A percentile compares a stretch with the other conserved stretches of the same genome.
These are phyloP conservation scores for Gobius niger DNA, from an alignment of 2,113 vertebrate genomes.

Conservation along the genomic window DNA sequence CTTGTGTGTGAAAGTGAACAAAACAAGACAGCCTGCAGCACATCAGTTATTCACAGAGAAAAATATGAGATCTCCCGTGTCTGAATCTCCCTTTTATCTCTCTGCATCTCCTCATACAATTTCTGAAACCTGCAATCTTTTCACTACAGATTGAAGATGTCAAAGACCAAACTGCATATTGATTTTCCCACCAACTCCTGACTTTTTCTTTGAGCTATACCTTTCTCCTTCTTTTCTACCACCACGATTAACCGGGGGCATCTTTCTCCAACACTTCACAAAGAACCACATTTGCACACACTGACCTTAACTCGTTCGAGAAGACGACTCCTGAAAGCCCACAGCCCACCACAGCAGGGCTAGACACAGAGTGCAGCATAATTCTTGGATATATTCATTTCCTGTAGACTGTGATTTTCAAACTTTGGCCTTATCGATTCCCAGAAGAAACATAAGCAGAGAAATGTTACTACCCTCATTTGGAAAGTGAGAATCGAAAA, in stretches of 20 bases:
- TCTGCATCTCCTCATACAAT: slow-evolving; percentile 18
- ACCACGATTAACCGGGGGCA: slow-evolving; percentile 31
- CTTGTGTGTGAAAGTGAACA: slow-evolving; percentile 28
- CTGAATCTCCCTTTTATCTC: slow-evolving; percentile 48
- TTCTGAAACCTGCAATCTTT: slow-evolving; percentile 24
- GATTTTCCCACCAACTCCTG: slow-evolving; percentile 6
- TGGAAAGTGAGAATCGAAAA: slow-evolving; percentile 10
- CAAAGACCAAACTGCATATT: slow-evolving; percentile 24
- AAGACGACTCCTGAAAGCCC: slow-evolving; percentile 4
- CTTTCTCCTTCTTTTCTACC: background rate
- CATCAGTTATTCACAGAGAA: slow-evolving; percentile 21
- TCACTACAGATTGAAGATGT: slow-evolving; percentile 27
- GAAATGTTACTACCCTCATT: slow-evolving; percentile 3
- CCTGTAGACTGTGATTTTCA: slow-evolving; percentile 8
- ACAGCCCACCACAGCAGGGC: slow-evolving; percentile 9
- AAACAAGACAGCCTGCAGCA: slow-evolving; percentile 30
- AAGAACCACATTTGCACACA: slow-evolving; percentile 20
- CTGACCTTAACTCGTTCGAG: slow-evolving; percentile 12
- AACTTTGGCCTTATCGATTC: slow-evolving; percentile 7
- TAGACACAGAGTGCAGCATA: slow-evolving; percentile 15
- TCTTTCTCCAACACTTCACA: slow-evolving; percentile 38
- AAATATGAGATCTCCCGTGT: slow-evolving; percentile 37
- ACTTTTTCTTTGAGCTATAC: slow-evolving; percentile 2
- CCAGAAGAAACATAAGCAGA: slow-evolving; percentile 8
- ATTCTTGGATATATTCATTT: background rate